Evolutionary conservation across 2,797 vertebrate genomes (phyloP).

Genomic region (Enteromius thamalakanensis): DNA sequence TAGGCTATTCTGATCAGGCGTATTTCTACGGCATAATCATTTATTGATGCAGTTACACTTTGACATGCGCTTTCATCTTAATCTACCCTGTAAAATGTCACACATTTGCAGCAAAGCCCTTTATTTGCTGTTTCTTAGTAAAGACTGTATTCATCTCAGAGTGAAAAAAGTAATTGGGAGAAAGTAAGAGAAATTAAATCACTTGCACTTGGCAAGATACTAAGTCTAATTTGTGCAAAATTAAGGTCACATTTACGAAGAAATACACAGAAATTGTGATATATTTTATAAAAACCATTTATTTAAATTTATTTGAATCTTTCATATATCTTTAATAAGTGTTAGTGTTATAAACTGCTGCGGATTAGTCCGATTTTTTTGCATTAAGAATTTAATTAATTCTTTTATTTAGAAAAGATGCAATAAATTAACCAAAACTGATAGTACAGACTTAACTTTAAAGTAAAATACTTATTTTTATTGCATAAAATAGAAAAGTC

Average conservation of each 20-base stretch:
- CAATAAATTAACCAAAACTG: background rate
- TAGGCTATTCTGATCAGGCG: background rate
- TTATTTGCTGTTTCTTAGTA: background rate
- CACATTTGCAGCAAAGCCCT: background rate
- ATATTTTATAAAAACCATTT: background rate
- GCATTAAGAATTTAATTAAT: background rate
- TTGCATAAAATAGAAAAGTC: background rate
- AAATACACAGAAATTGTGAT: background rate
- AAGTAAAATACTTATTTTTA: background rate
- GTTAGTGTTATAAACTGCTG: background rate
- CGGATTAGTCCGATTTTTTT: background rate
- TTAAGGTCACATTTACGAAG: background rate
- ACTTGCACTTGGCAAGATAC: background rate
- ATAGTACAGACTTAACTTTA: too few relatives aligned
- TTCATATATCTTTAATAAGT: background rate
- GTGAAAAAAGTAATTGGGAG: background rate
- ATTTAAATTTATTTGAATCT: background rate
- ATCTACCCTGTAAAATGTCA: background rate
- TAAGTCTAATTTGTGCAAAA: background rate
- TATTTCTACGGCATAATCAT: background rate
- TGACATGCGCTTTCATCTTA: background rate
- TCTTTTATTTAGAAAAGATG: background rate
- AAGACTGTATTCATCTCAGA: background rate
- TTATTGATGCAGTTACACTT: conserved; percentile 17
- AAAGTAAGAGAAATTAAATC: background rate